phyloP scores from a whole-genome alignment of 2,888 invertebrate genomes.

The Liodrosophila aerea region DNA sequence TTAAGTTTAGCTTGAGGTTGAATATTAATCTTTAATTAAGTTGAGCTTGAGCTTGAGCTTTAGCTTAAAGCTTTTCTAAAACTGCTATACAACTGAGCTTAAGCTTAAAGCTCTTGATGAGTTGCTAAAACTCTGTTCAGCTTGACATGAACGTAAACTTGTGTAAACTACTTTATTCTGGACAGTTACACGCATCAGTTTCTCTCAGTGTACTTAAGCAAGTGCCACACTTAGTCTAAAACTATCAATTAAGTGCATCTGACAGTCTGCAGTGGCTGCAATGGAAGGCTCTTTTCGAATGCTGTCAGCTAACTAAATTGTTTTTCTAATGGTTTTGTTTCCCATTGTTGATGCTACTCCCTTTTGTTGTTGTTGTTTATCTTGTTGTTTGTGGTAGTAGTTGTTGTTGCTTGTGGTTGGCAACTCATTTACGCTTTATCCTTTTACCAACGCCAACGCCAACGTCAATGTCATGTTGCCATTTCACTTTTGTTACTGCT shows the following conservation, averaged over 20 bases:
- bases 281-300: slow-evolving; percentile 10
- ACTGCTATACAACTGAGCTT: too few species aligned
- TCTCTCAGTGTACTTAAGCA: slow-evolving; percentile 12
- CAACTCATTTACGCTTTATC: slow-evolving; percentile 62
- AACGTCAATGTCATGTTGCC: slow-evolving; percentile 50
- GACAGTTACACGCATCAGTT: too few species aligned
- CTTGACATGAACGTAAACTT: too few species aligned
- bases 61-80: too few species aligned
- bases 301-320: slow-evolving; percentile 46
- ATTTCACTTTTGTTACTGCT: slow-evolving; percentile 26
- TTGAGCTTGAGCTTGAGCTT: not conserved
- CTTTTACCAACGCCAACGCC: slow-evolving; percentile 43
- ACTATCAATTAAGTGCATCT: slow-evolving; percentile 51
- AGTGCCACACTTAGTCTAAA: slow-evolving; percentile 21
- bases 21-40: too few species aligned
- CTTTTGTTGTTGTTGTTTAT: slow-evolving; percentile 8
- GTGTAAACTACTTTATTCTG: too few species aligned
- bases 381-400: slow-evolving; percentile 11
- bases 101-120: too few species aligned
- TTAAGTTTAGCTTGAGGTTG: too few species aligned
- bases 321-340: slow-evolving; percentile 45
- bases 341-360: slow-evolving; percentile 5
- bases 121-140: too few species aligned
- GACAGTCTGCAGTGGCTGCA: slow-evolving; percentile 33
- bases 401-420: slow-evolving; percentile 38